phyloP scores from a whole-genome alignment of 2,888 invertebrate genomes.

The Sinohyriopsis cumingii region DNA sequence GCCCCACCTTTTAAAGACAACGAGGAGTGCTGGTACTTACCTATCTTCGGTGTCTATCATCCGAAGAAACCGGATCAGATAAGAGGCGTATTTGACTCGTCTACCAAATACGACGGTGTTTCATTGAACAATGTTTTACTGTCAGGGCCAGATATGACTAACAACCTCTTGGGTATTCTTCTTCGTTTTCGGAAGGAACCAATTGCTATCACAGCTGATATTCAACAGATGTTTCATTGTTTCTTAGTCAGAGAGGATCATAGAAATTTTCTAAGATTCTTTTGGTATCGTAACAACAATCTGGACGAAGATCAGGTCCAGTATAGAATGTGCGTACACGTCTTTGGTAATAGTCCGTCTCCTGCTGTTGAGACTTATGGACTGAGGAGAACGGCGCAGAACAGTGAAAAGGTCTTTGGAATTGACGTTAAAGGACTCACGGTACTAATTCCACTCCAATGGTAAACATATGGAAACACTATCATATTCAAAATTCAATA shows the following conservation, averaged over 20 bases:
- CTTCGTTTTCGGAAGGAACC: slow-evolving; percentile 25
- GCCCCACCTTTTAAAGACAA: slow-evolving; percentile 15
- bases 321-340: slow-evolving; percentile 22
- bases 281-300: slow-evolving; percentile 34
- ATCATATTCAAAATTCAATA: neutral
- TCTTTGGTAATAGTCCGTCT: slow-evolving; percentile 7
- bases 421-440: neutral
- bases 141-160: slow-evolving; percentile 30
- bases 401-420: neutral
- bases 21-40: slow-evolving; percentile 34
- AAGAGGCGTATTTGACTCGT: slow-evolving; percentile 28
- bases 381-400: slow-evolving; percentile 6
- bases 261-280: slow-evolving; percentile 18
- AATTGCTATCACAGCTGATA: slow-evolving; percentile 26
- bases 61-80: slow-evolving; percentile 6
- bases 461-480: no score
- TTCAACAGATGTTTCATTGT: slow-evolving; percentile 37
- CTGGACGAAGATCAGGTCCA: slow-evolving; percentile 9
- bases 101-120: slow-evolving; percentile 13
- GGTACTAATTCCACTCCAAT: no score
- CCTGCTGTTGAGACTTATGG: slow-evolving; percentile 21
- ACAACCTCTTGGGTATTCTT: slow-evolving; percentile 26
- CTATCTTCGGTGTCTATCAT: neutral
- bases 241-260: slow-evolving; percentile 16
- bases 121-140: slow-evolving; percentile 3